These are phyloP conservation scores for Tenthredo notha DNA, from an alignment of 2,888 invertebrate genomes.

Conservation along the genomic window DNA sequence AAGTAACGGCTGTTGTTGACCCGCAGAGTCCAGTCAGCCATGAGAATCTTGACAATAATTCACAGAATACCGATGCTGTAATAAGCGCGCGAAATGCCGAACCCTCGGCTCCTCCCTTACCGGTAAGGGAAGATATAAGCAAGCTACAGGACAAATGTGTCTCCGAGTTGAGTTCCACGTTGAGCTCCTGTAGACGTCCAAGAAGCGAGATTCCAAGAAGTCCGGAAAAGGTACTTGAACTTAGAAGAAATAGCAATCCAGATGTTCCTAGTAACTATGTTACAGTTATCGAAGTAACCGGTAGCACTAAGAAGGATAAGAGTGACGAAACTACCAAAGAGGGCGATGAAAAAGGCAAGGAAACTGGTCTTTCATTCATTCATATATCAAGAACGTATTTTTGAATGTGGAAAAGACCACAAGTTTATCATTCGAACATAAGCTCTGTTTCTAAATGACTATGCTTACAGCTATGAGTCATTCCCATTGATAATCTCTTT, in stretches of 20 bases:
- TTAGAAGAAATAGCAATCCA: constrained; percentile 78
- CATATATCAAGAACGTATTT: neutral
- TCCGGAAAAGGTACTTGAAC: constrained; percentile 74
- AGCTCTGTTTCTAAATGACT: neutral
- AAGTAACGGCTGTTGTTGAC: constrained; percentile 70
- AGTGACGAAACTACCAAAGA: constrained; percentile 80
- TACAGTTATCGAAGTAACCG: constrained; percentile 94
- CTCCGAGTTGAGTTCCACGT: constrained; percentile 75
- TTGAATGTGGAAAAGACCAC: neutral
- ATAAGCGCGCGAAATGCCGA: constrained; percentile 62
- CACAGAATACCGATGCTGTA: constrained; percentile 60
- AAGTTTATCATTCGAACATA: neutral
- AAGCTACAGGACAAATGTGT: constrained; percentile 78
- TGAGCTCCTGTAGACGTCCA: constrained; percentile 72
- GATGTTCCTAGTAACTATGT: constrained; percentile 85
- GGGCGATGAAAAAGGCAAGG: constrained; percentile 77
- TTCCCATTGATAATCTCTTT: neutral
- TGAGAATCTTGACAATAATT: constrained; percentile 61
- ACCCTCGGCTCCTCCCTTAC: constrained; percentile 76
- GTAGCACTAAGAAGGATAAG: constrained; percentile 78
- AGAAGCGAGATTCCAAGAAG: constrained; percentile 76
- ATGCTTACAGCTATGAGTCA: neutral
- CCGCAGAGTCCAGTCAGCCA: constrained; percentile 63
- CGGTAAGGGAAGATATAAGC: constrained; percentile 74
- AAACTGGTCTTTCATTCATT: neutral